phyloP scores from a whole-genome alignment of 2,888 invertebrate genomes.

The Cordilura impudica region DNA sequence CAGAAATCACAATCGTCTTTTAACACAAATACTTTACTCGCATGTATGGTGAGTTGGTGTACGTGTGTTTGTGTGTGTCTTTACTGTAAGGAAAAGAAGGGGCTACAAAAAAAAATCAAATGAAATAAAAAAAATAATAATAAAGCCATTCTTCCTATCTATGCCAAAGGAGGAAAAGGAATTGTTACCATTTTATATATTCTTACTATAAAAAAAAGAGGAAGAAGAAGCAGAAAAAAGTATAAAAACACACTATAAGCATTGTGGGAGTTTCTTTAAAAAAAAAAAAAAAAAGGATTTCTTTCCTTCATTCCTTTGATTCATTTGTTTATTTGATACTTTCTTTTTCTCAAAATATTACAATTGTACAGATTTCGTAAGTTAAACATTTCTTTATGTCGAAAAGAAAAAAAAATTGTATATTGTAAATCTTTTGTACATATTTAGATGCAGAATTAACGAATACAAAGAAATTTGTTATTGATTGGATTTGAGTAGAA shows the following conservation, averaged over 20 bases:
- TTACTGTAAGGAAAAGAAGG: conserved; percentile 3
- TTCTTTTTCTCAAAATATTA: neutral
- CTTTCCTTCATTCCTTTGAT: conserved; percentile 8
- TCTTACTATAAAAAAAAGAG: neutral
- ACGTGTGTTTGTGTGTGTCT: neutral
- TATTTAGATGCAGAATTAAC: neutral
- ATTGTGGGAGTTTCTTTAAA: conserved; percentile 10
- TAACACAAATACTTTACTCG: conserved; percentile 32
- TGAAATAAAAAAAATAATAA: conserved; percentile 26
- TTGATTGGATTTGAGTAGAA: conserved; percentile 36
- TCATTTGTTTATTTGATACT: conserved; percentile 28
- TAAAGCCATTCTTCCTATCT: conserved; percentile 17
- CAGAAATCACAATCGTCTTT: conserved; percentile 63
- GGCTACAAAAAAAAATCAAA: neutral
- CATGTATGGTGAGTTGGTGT: too few relatives aligned
- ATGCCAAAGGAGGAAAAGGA: conserved; percentile 40
- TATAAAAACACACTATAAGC: neutral
- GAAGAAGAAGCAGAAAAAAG: conserved; percentile 21
- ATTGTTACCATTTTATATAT: conserved; percentile 42
- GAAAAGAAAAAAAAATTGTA: too few relatives aligned
- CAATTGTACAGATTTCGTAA: conserved; percentile 5
- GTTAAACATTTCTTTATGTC: neutral
- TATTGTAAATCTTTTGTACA: neutral
- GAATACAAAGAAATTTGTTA: conserved; percentile 31
- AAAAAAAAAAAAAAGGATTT: neutral